Percentiles rank a stretch among this genome's conserved stretches.
Evolutionary conservation across 2,113 vertebrate species (phyloP).

Genomic region (Syrmaticus mikado): DNA sequence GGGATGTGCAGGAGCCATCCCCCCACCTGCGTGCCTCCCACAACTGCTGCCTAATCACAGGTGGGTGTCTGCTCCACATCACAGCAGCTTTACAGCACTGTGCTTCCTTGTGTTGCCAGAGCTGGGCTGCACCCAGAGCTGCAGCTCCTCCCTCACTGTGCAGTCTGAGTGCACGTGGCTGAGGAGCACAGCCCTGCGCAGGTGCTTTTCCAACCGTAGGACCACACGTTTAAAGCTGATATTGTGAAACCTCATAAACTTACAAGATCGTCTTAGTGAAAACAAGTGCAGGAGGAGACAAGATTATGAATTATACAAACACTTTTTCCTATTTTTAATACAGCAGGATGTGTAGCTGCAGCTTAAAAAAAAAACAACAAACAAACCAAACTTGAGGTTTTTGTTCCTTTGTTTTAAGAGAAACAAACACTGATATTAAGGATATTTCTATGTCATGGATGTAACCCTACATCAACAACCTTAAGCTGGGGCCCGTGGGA

Average conservation of each 20-base stretch:
- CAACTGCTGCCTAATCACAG: neutral
- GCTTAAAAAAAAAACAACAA: neutral
- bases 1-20: neutral
- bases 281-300: neutral
- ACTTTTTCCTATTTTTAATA: neutral
- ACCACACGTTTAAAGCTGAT: neutral
- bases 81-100: neutral
- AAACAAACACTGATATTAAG: neutral
- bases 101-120: neutral
- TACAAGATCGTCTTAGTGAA: neutral
- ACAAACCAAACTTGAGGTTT: too few relatives aligned
- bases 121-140: neutral
- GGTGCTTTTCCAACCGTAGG: neutral
- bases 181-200: neutral
- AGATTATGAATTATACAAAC: neutral
- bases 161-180: neutral
- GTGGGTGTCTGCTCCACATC: neutral
- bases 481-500: neutral
- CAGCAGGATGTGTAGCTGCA: neutral
- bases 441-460: accelerated
- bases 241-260: neutral
- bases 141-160: too few relatives aligned
- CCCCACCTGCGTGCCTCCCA: too few relatives aligned
- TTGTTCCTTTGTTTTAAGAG: neutral
- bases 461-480: neutral